A percentile compares a stretch with the other conserved stretches of the same genome.
Conservation (phyloP, 2,113 vertebrate genomes). For the Anthoscopus minutus region DNA sequence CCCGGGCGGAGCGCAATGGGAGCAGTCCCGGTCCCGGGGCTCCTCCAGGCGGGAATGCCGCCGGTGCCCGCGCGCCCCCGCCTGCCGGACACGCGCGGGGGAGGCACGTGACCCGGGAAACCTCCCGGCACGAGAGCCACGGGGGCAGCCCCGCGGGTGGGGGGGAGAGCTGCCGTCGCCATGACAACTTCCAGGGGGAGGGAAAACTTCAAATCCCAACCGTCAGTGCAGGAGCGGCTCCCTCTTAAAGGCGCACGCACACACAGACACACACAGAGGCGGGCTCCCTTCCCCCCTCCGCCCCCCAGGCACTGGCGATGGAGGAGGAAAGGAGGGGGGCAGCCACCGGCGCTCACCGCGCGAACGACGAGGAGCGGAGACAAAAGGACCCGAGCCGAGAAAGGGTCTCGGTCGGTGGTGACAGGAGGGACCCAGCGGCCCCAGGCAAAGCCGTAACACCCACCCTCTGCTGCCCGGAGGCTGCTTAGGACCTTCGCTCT, state of each 20-base stretch:
- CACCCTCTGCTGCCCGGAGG: background rate
- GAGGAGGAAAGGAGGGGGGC: conserved; percentile 9
- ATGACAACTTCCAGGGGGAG: conserved; percentile 52
- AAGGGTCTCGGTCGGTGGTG: background rate
- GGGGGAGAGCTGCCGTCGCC: conserved; percentile 26
- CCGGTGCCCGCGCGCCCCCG: background rate
- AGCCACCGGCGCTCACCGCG: conserved; percentile 22
- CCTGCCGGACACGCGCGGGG: background rate
- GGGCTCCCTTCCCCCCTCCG: conserved; percentile 26
- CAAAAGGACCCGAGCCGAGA: conserved; percentile 23
- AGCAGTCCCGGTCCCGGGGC: background rate
- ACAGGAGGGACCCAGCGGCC: background rate
- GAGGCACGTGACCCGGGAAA: background rate
- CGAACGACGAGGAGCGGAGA: background rate
- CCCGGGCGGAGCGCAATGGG: background rate
- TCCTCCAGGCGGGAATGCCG: background rate
- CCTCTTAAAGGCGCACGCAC: conserved; percentile 69
- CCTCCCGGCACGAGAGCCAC: background rate
- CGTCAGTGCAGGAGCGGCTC: conserved; percentile 74
- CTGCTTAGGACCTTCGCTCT: background rate
- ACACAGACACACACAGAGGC: background rate
- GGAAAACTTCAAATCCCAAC: conserved; percentile 77
- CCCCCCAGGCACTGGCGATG: background rate
- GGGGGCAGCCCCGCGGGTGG: background rate
- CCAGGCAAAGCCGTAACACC: background rate